Conservation (phyloP, 2,888 invertebrate genomes). For the Cecidostiba fungosa region DNA sequence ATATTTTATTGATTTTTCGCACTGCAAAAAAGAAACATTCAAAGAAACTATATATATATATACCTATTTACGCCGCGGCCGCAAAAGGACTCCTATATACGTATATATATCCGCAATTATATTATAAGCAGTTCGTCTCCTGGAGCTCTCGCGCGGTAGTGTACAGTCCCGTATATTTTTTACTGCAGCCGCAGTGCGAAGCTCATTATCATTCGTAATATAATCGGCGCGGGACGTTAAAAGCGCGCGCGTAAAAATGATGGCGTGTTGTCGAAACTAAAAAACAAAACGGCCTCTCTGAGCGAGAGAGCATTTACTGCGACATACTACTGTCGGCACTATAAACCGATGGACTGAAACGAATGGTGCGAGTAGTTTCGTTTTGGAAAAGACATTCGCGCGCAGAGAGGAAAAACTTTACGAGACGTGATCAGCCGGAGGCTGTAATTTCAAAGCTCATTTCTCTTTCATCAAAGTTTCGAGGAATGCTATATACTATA, state of each 20-base stretch:
- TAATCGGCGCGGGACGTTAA: constrained; percentile 24
- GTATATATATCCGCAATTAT: background rate
- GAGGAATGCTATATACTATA: no score
- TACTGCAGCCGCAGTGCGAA: constrained; percentile 4
- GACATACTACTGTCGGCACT: background rate
- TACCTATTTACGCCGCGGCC: no score
- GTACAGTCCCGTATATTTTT: background rate
- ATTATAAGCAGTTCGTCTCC: constrained; percentile 40
- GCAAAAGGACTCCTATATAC: no score
- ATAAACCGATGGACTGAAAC: constrained; percentile 42
- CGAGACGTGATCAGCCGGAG: background rate
- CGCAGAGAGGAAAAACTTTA: constrained; percentile 5
- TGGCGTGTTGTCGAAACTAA: constrained; percentile 21
- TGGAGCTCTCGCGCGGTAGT: constrained; percentile 61
- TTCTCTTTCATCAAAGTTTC: background rate
- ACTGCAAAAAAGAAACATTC: no score
- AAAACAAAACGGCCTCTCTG: constrained; percentile 25
- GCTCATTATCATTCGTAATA: constrained; percentile 43
- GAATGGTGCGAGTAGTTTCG: background rate
- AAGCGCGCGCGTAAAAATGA: constrained; percentile 18
- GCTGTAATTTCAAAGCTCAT: no score
- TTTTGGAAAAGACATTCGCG: background rate
- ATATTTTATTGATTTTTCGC: constrained; percentile 5
- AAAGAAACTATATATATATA: no score
- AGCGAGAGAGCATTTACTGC: background rate